A percentile compares a stretch with the other conserved stretches of the same genome.
These are phyloP conservation scores for Sinocyclocheilus anophthalmus DNA, from an alignment of 2,113 vertebrate species.

Conservation along the genomic window DNA sequence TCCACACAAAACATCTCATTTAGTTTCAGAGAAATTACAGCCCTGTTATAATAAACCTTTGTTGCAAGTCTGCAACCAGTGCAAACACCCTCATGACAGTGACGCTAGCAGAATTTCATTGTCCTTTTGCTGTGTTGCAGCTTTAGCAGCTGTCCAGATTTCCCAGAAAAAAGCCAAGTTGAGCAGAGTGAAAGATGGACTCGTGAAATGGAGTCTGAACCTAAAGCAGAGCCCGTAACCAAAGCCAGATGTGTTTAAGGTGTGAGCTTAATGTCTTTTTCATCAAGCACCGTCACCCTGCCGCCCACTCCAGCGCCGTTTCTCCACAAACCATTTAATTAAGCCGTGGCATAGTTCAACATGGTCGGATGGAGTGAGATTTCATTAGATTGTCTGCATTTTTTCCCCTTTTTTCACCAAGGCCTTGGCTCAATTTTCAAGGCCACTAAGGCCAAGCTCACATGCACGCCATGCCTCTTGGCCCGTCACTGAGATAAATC, in stretches of 20 bases:
- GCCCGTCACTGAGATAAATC: slow-evolving; percentile 38
- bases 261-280: slow-evolving; percentile 40
- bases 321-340: slow-evolving; percentile 20
- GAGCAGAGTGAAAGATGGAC: slow-evolving; percentile 53
- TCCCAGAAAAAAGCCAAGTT: neutral
- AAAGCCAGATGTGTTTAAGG: slow-evolving; percentile 76
- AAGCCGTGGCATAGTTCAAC: slow-evolving; percentile 7
- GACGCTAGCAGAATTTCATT: neutral
- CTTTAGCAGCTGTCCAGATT: slow-evolving; percentile 13
- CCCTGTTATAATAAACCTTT: slow-evolving; percentile 6
- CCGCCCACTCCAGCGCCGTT: neutral
- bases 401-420: neutral
- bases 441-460: neutral
- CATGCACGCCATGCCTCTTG: neutral
- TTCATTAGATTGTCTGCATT: slow-evolving; percentile 46
- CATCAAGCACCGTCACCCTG: slow-evolving; percentile 24
- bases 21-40: slow-evolving; percentile 18
- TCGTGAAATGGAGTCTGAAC: slow-evolving; percentile 63
- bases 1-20: slow-evolving; percentile 37
- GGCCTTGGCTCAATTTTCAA: slow-evolving; percentile 28
- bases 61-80: neutral
- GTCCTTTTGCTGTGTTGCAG: neutral
- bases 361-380: slow-evolving; percentile 33
- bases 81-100: neutral
- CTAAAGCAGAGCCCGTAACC: slow-evolving; percentile 66